Evolutionary conservation across 23 tunicate species (phyloP).

Genomic region (Halocynthia roretzi): DNA sequence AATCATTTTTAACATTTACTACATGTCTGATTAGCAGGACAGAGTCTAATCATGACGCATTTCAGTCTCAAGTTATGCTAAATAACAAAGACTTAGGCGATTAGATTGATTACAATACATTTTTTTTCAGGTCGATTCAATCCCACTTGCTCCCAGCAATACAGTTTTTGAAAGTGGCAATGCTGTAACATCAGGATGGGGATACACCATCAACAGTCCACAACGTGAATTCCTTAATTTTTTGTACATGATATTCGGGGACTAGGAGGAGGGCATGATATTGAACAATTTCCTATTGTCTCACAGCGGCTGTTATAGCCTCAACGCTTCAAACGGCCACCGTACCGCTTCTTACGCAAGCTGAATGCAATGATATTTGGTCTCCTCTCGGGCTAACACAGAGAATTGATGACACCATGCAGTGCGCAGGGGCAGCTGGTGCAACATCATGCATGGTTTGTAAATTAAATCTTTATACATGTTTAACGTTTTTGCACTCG

Average conservation of each 20-base stretch:
- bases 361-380: conserved; percentile 38
- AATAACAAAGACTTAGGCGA: not conserved
- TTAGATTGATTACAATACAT: not conserved
- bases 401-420: conserved; percentile 50
- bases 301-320: conserved; percentile 26
- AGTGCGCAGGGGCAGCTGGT: conserved; percentile 65
- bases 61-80: too few species aligned
- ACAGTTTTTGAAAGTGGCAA: conserved; percentile 34
- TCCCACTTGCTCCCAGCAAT: conserved; percentile 32
- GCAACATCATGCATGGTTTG: conserved; percentile 74
- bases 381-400: not conserved
- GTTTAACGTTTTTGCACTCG: too few species aligned
- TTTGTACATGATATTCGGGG: not conserved
- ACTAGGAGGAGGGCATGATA: not conserved
- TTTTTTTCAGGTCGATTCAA: conserved; percentile 40
- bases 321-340: conserved; percentile 41
- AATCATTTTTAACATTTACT: too few species aligned
- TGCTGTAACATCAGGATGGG: conserved; percentile 79
- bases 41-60: too few species aligned
- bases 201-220: conserved; percentile 36
- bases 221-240: conserved; percentile 16
- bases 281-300: not conserved
- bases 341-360: conserved; percentile 27
- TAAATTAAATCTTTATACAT: not conserved
- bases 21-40: too few species aligned